These are phyloP conservation scores for Elaphurus davidianus DNA, from an alignment of 2,113 vertebrate genomes.

Conservation along the genomic window DNA sequence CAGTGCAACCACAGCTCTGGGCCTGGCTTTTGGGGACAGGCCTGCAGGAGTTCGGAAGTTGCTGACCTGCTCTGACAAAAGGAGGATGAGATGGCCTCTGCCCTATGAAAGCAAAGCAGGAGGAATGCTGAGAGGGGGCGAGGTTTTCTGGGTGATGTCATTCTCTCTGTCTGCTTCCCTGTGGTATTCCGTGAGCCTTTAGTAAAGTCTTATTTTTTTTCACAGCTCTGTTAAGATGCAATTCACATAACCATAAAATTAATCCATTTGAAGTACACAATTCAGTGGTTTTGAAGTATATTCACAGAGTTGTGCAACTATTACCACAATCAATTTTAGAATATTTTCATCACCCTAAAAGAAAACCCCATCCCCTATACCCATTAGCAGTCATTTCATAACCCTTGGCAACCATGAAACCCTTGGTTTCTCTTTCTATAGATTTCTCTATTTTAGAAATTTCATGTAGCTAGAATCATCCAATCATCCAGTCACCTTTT, in stretches of 20 bases:
- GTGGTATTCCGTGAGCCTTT: background rate
- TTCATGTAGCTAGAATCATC: background rate
- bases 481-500: background rate
- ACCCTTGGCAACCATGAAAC: background rate
- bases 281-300: background rate
- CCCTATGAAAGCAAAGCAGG: background rate
- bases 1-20: background rate
- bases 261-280: background rate
- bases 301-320: background rate
- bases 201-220: background rate
- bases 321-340: background rate
- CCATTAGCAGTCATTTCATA: background rate
- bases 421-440: background rate
- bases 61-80: background rate
- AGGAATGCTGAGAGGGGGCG: background rate
- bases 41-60: background rate
- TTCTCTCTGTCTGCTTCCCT: background rate
- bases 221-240: background rate
- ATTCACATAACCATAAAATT: background rate
- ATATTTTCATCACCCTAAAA: background rate
- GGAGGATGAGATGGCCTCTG: background rate
- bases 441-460: background rate
- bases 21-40: background rate
- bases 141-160: background rate
- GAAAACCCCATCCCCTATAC: background rate